Percentiles rank a stretch among this genome's conserved stretches.
These are phyloP conservation scores for Anagrus nilaparvatae DNA, from an alignment of 1,140 invertebrate species.

Conservation along the genomic window DNA sequence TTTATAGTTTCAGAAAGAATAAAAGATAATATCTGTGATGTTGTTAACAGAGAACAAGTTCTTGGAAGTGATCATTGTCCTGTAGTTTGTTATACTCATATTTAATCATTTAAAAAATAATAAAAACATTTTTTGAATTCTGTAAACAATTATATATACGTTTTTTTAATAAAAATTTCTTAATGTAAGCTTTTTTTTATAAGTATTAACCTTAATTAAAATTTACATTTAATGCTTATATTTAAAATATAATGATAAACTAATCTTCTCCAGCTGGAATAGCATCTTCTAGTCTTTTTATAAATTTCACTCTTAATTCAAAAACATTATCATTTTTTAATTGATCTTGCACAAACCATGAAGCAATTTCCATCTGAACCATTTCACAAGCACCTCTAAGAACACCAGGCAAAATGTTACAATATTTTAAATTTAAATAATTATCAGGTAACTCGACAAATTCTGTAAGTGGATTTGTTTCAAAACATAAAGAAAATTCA, in stretches of 20 bases:
- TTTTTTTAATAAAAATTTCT: conserved; percentile 3
- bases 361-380: conserved; percentile 76
- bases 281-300: conserved; percentile 91
- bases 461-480: conserved; percentile 93
- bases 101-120: conserved; percentile 2
- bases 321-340: conserved; percentile 90
- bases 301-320: conserved; percentile 92
- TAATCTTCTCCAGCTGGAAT: conserved; percentile 97
- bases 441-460: conserved; percentile 96
- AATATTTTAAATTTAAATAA: conserved; percentile 79
- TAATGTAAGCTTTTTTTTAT: not conserved
- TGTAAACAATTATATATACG: not conserved
- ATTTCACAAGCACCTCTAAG: conserved; percentile 93
- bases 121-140: not conserved
- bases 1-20: conserved; percentile 80
- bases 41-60: conserved; percentile 60
- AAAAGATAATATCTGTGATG: conserved; percentile 68
- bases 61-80: conserved; percentile 86
- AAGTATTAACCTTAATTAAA: conserved; percentile 3
- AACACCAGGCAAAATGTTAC: conserved; percentile 88
- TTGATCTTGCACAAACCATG: conserved; percentile 83
- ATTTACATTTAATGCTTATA: conserved; percentile 1
- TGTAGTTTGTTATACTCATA: conserved; percentile 52
- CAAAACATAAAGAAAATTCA: conserved; percentile 94
- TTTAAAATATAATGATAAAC: conserved; percentile 13